Evolutionary conservation across 2,113 vertebrate genomes (phyloP), one percentile per base, ranked within the genome.

Genomic region (Ondatra zibethicus): DNA sequence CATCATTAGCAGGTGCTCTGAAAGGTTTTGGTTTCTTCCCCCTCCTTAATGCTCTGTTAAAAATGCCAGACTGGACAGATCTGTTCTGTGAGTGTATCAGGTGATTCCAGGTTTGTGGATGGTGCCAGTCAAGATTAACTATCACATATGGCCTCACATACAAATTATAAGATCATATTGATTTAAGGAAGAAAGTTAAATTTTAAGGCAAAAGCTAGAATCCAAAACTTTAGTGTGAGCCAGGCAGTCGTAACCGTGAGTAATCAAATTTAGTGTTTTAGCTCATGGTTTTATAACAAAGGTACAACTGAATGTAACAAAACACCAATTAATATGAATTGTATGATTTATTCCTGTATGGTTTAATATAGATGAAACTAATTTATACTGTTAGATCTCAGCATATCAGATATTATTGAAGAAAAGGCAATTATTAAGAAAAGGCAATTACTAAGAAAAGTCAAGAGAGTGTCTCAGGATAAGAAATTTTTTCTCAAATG

Each of bases 21-120:
- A 19, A 31, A 21, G 8, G 4, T 1, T 66, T 47, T 7, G 10
- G 13, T 33, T 17, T 55, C 50, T 47, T 52, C 7, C 0, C 0
- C 25, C n/a, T 78, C 45, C 16, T 12, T 55, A 81, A 50, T 84
- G 85, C 52, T 93, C 70, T 76, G 1, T 76, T 63, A 25, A 78
- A 92, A 68, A 36, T 47, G 1, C 11, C 29, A 10, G 7, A 7
- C 25, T 58, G 78, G 50, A 14, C 9, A n/a, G 10, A 73, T 11
- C 29, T 66, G 25, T 36, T 21, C 31, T 3, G 5, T 50, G 84
- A 47, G n/a, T 25, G 1, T 25, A 29, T 50, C 17, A 4, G 1
- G 7, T 68, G 19, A 21, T 7, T 68, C 5, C 11, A 50, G 65
- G 45, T 31, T 33, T 9, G 5, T 12, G 65, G 21, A 42, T 45